Conservation (phyloP, 2,113 vertebrate genomes). For the Gulo gulo region DNA sequence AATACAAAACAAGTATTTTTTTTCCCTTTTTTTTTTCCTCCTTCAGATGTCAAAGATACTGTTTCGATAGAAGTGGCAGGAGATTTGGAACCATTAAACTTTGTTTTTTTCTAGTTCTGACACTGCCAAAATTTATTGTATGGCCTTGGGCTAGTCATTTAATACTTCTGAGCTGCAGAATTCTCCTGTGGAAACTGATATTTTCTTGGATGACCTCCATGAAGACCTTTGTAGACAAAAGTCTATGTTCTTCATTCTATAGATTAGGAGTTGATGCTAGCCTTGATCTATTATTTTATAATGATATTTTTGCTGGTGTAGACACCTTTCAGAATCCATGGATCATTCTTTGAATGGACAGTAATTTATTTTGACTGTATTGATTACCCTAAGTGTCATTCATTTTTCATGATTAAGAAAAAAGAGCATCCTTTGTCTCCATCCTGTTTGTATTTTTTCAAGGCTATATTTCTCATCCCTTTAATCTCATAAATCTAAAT, state of each 20-base stretch:
- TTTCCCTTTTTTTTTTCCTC: background rate
- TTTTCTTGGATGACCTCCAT: background rate
- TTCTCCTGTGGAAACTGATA: background rate
- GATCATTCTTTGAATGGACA: slow-evolving; percentile 7
- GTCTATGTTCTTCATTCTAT: background rate
- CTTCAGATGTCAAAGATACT: background rate
- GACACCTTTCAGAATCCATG: background rate
- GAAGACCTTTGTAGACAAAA: background rate
- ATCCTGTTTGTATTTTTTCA: background rate
- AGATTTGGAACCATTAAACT: background rate
- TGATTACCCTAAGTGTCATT: background rate
- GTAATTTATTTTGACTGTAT: slow-evolving; percentile 18
- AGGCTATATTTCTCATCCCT: background rate
- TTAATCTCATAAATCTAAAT: background rate
- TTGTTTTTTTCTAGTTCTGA: background rate
- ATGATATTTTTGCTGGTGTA: background rate
- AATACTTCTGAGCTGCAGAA: background rate
- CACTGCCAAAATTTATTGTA: background rate
- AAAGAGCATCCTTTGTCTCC: background rate
- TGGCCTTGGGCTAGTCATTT: background rate
- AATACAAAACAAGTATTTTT: background rate
- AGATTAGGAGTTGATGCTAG: background rate
- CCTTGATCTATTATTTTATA: background rate
- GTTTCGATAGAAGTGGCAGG: background rate
- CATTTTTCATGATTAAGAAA: background rate